Evolutionary conservation across 23 tunicate genomes (phyloP).

Genomic region (Corella eumyota): DNA sequence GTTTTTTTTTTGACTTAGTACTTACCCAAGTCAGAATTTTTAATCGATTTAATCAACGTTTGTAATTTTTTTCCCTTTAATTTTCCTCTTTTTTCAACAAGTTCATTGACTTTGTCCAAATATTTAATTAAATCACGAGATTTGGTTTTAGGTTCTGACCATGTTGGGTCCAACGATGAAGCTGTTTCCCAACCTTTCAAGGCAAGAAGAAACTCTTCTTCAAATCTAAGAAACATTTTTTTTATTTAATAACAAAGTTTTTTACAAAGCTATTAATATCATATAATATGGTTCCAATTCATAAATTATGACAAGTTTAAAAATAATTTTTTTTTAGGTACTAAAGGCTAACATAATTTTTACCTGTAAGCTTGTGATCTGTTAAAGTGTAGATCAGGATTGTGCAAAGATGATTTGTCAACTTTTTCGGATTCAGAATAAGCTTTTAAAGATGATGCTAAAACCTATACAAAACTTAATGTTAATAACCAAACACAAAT

Average conservation of each 20-base stretch:
- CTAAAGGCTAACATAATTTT: neutral
- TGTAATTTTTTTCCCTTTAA: conserved; percentile 44
- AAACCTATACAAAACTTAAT: conserved; percentile 17
- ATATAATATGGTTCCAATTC: no score
- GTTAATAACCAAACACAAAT: no score
- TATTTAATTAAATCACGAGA: conserved; percentile 34
- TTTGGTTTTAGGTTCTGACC: conserved; percentile 50
- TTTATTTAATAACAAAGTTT: no score
- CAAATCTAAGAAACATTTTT: conserved; percentile 18
- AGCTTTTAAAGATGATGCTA: conserved; percentile 29
- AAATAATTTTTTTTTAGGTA: neutral
- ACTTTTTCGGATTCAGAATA: conserved; percentile 80
- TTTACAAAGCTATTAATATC: no score
- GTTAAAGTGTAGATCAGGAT: conserved; percentile 87
- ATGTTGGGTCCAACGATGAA: conserved; percentile 48
- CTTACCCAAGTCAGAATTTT: conserved; percentile 51
- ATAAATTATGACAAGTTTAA: no score
- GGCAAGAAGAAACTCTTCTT: conserved; percentile 44
- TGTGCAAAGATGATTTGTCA: conserved; percentile 35
- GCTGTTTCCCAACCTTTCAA: conserved; percentile 57
- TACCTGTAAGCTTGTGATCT: conserved; percentile 63
- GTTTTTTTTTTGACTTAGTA: neutral
- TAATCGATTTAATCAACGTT: conserved; percentile 38
- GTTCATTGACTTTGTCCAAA: conserved; percentile 37
- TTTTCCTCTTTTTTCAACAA: conserved; percentile 70